These are phyloP conservation scores for Drosophila tripunctata DNA, from an alignment of 2,888 invertebrate genomes.

Conservation along the genomic window DNA sequence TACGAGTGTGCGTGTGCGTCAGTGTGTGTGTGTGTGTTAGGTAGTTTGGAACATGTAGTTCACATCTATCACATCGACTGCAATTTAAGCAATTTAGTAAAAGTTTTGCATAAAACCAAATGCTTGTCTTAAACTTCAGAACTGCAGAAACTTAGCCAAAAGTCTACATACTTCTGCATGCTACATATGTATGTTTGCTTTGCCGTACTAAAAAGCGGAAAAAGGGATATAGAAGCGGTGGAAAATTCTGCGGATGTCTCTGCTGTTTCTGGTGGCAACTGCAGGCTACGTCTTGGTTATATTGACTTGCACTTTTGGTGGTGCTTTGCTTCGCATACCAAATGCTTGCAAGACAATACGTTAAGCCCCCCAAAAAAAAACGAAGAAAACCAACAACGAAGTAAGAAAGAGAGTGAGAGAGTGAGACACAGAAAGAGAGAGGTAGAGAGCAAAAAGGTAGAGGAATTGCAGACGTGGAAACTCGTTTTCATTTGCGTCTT, in stretches of 20 bases:
- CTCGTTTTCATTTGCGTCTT: slow-evolving; percentile 58
- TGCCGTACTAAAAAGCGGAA: slow-evolving; percentile 29
- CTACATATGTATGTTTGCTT: slow-evolving; percentile 41
- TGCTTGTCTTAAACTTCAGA: slow-evolving; percentile 36
- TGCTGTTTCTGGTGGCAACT: slow-evolving; percentile 17
- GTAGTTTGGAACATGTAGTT: slow-evolving; percentile 29
- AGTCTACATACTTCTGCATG: slow-evolving; percentile 12
- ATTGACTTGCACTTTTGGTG: slow-evolving; percentile 76
- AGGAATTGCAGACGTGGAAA: slow-evolving; percentile 1
- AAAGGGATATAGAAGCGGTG: slow-evolving; percentile 41
- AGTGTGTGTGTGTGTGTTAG: no score
- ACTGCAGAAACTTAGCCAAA: slow-evolving; percentile 22
- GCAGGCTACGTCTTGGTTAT: slow-evolving; percentile 27
- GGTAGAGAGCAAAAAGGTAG: background rate
- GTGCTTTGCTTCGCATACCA: slow-evolving; percentile 59
- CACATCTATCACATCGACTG: slow-evolving; percentile 48
- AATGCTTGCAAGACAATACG: slow-evolving; percentile 60
- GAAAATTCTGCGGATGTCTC: slow-evolving; percentile 14
- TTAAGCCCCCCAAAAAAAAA: slow-evolving; percentile 12
- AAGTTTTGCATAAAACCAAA: slow-evolving; percentile 69
- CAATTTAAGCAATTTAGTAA: slow-evolving; percentile 55
- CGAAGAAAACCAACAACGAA: no score
- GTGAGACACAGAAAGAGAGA: no score
- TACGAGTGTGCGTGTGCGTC: slow-evolving; percentile 21
- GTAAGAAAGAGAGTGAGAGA: no score